Evolutionary conservation across 2,113 vertebrate genomes (phyloP).

Genomic region (Gulo gulo): DNA sequence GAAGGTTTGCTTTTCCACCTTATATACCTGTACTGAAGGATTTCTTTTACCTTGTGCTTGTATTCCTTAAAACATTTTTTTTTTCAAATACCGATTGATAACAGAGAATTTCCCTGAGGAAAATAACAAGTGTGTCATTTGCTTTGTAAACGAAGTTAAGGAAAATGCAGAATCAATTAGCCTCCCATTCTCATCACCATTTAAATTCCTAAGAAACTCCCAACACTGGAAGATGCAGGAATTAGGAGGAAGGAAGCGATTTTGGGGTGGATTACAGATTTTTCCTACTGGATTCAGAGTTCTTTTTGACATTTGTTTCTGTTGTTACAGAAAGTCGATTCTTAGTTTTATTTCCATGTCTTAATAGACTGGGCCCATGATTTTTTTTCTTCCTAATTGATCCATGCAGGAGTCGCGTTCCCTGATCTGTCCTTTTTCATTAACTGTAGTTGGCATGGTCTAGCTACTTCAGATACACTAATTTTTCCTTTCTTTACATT

Average conservation of each 20-base stretch:
- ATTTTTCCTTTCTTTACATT: background rate
- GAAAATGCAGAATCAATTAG: background rate
- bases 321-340: background rate
- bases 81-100: background rate
- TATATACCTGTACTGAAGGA: background rate
- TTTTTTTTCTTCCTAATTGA: background rate
- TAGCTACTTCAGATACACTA: background rate
- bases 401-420: accelerated
- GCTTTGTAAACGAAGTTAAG: background rate
- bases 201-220: background rate
- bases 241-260: background rate
- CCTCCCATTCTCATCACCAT: background rate
- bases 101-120: background rate
- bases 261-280: background rate
- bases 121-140: background rate
- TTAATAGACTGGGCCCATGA: background rate
- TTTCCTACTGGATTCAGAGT: background rate
- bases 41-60: background rate
- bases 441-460: background rate
- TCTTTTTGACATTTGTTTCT: background rate
- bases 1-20: background rate
- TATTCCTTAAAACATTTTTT: background rate
- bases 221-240: background rate
- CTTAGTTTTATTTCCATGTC: background rate
- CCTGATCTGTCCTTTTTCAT: background rate